phyloP scores from a whole-genome alignment of 37 sponge, comb jelly and placozoan species.

The Oopsacas minuta region DNA sequence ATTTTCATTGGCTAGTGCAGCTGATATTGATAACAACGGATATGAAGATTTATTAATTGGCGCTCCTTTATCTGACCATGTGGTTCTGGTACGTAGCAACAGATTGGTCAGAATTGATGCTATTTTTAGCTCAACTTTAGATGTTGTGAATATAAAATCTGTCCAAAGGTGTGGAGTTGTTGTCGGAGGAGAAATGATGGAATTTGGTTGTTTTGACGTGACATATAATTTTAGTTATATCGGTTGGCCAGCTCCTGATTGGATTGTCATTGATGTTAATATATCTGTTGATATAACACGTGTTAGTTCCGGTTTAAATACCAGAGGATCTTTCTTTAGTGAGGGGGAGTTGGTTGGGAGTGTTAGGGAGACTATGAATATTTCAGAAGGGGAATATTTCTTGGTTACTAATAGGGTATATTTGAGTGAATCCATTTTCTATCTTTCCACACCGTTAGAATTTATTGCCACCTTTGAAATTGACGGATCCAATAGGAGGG shows the following conservation, averaged over 20 bases:
- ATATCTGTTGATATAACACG: neutral
- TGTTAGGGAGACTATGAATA: neutral
- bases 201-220: neutral
- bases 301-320: neutral
- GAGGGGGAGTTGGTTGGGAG: neutral
- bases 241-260: constrained; percentile 1
- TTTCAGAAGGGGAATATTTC: neutral
- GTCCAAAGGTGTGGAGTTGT: neutral
- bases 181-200: neutral
- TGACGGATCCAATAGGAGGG: neutral
- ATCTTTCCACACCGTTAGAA: neutral
- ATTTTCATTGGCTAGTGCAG: neutral
- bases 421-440: neutral
- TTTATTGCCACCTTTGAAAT: neutral
- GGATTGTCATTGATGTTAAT: neutral
- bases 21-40: neutral
- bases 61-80: neutral
- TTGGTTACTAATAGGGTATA: neutral
- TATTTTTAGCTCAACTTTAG: neutral
- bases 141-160: neutral
- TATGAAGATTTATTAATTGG: neutral
- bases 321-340: neutral
- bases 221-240: neutral
- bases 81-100: neutral
- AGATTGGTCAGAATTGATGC: constrained; percentile 8